These are phyloP conservation scores for Eurosta solidaginis DNA, from an alignment of 1,140 invertebrate species.

Conservation along the genomic window DNA sequence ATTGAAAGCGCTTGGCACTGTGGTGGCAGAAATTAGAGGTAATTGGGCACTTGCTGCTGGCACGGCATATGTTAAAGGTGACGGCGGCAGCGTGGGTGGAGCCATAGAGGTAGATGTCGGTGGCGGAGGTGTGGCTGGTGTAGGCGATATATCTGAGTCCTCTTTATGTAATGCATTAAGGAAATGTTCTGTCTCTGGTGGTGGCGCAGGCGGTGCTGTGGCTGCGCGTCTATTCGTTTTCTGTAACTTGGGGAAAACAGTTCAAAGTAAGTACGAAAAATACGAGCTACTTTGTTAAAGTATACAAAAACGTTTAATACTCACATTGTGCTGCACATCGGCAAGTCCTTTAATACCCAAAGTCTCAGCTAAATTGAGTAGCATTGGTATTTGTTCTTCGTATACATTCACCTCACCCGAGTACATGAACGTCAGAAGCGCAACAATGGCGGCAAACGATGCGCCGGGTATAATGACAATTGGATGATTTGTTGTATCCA, in stretches of 20 bases:
- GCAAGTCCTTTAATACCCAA: conserved; percentile 85
- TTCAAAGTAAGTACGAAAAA: neutral
- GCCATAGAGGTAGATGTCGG: neutral
- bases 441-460: conserved; percentile 77
- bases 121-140: conserved; percentile 30
- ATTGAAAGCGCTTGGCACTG: conserved; percentile 6
- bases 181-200: neutral
- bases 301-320: conserved; percentile 34
- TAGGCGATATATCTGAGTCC: conserved; percentile 3
- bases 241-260: conserved; percentile 31
- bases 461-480: conserved; percentile 83
- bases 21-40: neutral
- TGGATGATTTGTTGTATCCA: conserved; percentile 75
- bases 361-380: conserved; percentile 81
- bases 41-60: neutral
- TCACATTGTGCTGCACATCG: conserved; percentile 73
- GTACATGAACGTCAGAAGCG: conserved; percentile 90
- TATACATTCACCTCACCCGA: conserved; percentile 88
- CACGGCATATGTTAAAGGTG: neutral
- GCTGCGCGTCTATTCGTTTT: conserved; percentile 19
- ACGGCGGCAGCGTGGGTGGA: neutral
- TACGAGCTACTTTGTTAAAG: neutral
- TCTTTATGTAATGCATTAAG: neutral
- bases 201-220: neutral
- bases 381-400: conserved; percentile 77